These are phyloP conservation scores for Ochotona princeps DNA, from an alignment of 2,113 vertebrate species.

Conservation along the genomic window DNA sequence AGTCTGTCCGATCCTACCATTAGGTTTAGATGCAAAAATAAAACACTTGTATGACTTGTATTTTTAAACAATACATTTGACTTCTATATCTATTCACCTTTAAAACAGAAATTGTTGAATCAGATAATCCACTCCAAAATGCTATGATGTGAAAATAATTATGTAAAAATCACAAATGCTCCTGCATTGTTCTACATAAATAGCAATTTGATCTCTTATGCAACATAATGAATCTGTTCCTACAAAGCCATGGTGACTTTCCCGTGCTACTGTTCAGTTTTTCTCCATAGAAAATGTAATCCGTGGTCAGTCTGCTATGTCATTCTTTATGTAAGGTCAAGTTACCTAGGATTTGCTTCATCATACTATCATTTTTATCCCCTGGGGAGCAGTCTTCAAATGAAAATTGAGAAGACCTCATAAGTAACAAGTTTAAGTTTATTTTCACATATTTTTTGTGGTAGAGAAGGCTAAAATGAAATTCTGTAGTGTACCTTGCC, in stretches of 20 bases:
- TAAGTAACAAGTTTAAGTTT: not conserved
- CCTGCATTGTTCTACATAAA: too few species aligned
- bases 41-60: not conserved
- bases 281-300: too few species aligned
- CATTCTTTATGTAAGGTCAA: too few species aligned
- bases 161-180: too few species aligned
- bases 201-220: too few species aligned
- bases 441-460: fast-evolving
- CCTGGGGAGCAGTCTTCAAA: too few species aligned
- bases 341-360: too few species aligned
- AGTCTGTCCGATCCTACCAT: not conserved
- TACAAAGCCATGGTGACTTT: too few species aligned
- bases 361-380: too few species aligned
- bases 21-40: not conserved
- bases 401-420: not conserved
- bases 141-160: not conserved
- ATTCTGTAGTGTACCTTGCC: not conserved
- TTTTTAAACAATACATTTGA: not conserved
- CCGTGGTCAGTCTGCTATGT: too few species aligned
- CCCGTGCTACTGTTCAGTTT: too few species aligned
- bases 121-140: not conserved
- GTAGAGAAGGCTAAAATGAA: not conserved
- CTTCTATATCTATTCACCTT: not conserved
- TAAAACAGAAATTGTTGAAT: not conserved
- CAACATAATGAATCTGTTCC: too few species aligned